Percentiles rank a stretch among this genome's conserved stretches.
Evolutionary conservation across 2,797 vertebrate genomes (phyloP).

Genomic region (Sebastes matsubarae): DNA sequence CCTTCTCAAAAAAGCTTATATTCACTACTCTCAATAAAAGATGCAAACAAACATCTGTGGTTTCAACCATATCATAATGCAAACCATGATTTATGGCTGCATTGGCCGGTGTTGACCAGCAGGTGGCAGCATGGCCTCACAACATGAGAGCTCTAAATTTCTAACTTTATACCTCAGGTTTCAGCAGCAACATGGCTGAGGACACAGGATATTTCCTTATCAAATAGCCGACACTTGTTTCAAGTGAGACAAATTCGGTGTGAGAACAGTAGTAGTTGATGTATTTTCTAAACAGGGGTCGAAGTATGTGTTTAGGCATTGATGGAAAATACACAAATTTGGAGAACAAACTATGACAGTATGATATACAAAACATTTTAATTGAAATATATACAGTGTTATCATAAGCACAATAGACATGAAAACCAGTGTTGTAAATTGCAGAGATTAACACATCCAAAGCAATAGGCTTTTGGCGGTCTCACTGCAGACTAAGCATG

Average conservation of each 20-base stretch:
- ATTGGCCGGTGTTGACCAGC: constrained; percentile 76
- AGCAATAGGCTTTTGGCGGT: constrained; percentile 38
- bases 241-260: constrained; percentile 55
- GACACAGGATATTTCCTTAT: constrained; percentile 36
- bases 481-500: constrained; percentile 64
- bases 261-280: constrained; percentile 58
- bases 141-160: constrained; percentile 54
- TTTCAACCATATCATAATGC: constrained; percentile 59
- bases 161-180: constrained; percentile 53
- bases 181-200: constrained; percentile 65
- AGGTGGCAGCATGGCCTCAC: constrained; percentile 82
- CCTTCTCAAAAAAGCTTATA: constrained; percentile 28
- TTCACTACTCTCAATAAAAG: constrained; percentile 41
- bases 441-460: constrained; percentile 48
- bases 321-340: constrained; percentile 44
- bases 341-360: constrained; percentile 23
- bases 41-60: constrained; percentile 64
- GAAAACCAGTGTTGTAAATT: constrained; percentile 32
- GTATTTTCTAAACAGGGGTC: constrained; percentile 83
- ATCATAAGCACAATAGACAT: constrained; percentile 26
- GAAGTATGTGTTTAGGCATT: constrained; percentile 63
- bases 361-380: constrained; percentile 14
- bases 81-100: constrained; percentile 68
- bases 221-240: constrained; percentile 45
- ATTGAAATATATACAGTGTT: constrained; percentile 15